Conservation (phyloP, 2,113 vertebrate species). For the Rhombomys opimus region DNA sequence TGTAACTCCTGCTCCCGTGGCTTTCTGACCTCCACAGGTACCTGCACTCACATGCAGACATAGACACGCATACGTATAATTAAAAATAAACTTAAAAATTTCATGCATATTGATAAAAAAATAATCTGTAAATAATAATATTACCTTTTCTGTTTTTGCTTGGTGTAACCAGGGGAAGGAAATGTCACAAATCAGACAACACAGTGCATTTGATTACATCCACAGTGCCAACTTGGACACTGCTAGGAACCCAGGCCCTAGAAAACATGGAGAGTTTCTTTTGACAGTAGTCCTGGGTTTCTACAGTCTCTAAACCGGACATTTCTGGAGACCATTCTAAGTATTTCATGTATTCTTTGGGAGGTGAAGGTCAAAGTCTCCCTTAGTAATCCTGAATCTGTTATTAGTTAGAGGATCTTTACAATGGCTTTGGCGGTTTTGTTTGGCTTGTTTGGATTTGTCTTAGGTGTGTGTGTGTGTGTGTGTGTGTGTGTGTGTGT, state of each 20-base stretch:
- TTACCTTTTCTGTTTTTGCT: not conserved
- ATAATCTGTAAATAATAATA: not conserved
- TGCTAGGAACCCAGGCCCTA: not conserved
- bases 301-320: not conserved
- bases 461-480: too few species aligned
- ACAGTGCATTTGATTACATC: not conserved
- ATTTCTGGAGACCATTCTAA: not conserved
- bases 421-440: not conserved
- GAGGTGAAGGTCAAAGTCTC: not conserved
- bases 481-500: too few species aligned
- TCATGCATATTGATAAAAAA: not conserved
- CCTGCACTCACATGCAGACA: not conserved
- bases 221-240: not conserved
- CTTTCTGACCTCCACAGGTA: not conserved
- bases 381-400: not conserved
- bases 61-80: not conserved
- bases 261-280: conserved; percentile 4
- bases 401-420: not conserved
- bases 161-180: not conserved
- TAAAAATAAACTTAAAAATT: not conserved
- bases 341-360: conserved; percentile 26
- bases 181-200: not conserved
- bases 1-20: not conserved
- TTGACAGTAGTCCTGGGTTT: not conserved
- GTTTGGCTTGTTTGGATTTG: not conserved